Conservation (phyloP, 1,140 invertebrate species). For the Lordiphosa stackelbergi region DNA sequence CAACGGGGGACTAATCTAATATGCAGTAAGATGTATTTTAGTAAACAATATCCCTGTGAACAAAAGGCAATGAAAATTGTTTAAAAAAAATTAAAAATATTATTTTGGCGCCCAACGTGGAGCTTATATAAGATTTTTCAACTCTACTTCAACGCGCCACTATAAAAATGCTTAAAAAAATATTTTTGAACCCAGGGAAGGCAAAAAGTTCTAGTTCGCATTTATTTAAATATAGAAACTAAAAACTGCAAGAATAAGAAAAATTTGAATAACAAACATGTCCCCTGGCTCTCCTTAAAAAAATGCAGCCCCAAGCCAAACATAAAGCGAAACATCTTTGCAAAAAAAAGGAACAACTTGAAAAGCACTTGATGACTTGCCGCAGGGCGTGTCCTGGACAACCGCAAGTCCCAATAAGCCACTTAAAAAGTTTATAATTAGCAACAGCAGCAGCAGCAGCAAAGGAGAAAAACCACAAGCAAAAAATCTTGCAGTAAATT, state of each 20-base stretch:
- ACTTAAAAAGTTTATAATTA: slow-evolving; percentile 75
- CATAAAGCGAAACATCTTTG: slow-evolving; percentile 54
- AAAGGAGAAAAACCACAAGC: slow-evolving; percentile 18
- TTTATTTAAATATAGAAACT: too few relatives aligned
- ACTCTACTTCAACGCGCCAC: too few relatives aligned
- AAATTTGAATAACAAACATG: slow-evolving; percentile 53
- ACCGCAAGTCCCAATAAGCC: slow-evolving; percentile 71
- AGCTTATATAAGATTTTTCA: too few relatives aligned
- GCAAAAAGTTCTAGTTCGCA: too few relatives aligned
- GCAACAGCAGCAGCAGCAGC: slow-evolving; percentile 42
- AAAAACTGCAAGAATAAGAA: slow-evolving; percentile 16
- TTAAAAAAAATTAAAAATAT: too few relatives aligned
- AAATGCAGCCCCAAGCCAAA: slow-evolving; percentile 8
- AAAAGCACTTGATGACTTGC: slow-evolving; percentile 61
- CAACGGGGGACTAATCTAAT: too few relatives aligned
- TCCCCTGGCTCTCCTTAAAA: not conserved
- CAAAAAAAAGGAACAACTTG: slow-evolving; percentile 33
- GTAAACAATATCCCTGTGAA: too few relatives aligned
- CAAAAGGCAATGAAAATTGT: too few relatives aligned
- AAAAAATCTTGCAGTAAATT: slow-evolving; percentile 41
- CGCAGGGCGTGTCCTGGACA: slow-evolving; percentile 28
- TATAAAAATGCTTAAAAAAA: too few relatives aligned
- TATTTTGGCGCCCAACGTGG: not conserved
- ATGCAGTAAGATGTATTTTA: too few relatives aligned
- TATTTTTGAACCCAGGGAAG: not conserved